phyloP scores from a whole-genome alignment of 2,113 vertebrate genomes.

The Leuciscus idus region DNA sequence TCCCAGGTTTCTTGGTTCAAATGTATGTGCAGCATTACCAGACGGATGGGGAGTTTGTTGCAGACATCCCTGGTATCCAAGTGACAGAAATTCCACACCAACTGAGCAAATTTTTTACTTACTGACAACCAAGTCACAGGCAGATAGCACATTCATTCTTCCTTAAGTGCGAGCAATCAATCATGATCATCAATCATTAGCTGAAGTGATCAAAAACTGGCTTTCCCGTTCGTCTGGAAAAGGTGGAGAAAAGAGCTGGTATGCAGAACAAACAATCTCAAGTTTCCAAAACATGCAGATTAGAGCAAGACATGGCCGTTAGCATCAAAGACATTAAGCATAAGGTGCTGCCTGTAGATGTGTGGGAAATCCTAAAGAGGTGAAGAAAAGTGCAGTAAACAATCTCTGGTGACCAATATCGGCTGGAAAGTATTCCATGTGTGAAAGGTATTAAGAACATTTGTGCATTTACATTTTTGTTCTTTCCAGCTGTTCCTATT shows the following conservation, averaged over 20 bases:
- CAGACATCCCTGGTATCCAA: slow-evolving; percentile 53
- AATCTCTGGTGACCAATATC: background rate
- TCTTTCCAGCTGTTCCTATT: too few species aligned
- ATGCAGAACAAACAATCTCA: background rate
- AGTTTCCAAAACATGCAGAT: slow-evolving; percentile 11
- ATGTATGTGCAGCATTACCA: background rate
- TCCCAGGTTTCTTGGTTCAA: slow-evolving; percentile 6
- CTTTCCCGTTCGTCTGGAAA: background rate
- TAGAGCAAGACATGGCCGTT: background rate
- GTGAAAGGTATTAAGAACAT: background rate
- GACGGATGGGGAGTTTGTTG: slow-evolving; percentile 53
- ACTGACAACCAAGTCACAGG: slow-evolving; percentile 50
- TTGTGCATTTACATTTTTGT: background rate
- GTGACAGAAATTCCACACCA: slow-evolving; percentile 51
- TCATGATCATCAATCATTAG: slow-evolving; percentile 7
- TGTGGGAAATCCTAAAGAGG: slow-evolving; percentile 57
- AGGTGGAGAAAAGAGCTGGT: background rate
- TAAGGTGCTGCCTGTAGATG: slow-evolving; percentile 38
- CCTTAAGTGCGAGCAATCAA: background rate
- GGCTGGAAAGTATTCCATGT: background rate
- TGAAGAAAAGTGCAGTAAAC: slow-evolving; percentile 50
- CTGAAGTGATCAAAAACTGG: background rate
- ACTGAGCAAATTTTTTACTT: slow-evolving; percentile 27
- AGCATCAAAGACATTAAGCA: background rate
- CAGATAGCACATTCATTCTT: slow-evolving; percentile 23